These are phyloP conservation scores for Drosophila macrospina DNA, from an alignment of 2,888 invertebrate genomes.

Conservation along the genomic window DNA sequence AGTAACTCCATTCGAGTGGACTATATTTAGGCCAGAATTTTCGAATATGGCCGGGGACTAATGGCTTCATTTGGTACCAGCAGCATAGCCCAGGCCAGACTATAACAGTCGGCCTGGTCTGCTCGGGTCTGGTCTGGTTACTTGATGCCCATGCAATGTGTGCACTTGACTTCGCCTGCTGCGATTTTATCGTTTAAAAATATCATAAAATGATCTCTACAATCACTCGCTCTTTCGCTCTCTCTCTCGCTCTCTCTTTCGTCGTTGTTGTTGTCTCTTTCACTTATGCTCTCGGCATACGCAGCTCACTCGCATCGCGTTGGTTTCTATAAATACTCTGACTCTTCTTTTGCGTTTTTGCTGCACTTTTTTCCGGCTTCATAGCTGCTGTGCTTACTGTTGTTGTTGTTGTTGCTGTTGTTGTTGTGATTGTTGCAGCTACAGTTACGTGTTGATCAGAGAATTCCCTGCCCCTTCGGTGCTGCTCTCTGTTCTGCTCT, in stretches of 20 bases:
- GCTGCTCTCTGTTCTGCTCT: background rate
- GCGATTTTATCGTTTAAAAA: constrained; percentile 75
- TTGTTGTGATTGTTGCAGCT: constrained; percentile 51
- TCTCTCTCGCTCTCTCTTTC: constrained; percentile 17
- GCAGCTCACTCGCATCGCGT: constrained; percentile 57
- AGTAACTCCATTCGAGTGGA: constrained; percentile 53
- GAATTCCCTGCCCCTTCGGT: constrained; percentile 4
- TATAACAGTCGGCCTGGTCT: background rate
- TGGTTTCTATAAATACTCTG: constrained; percentile 70
- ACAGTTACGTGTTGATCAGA: constrained; percentile 62
- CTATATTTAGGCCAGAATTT: constrained; percentile 70
- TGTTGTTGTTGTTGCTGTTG: too few species aligned
- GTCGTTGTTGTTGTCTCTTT: constrained; percentile 30
- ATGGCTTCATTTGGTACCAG: constrained; percentile 73
- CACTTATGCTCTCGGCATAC: background rate
- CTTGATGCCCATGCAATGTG: constrained; percentile 72
- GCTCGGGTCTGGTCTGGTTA: constrained; percentile 51
- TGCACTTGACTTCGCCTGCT: constrained; percentile 78
- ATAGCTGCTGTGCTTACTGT: constrained; percentile 6
- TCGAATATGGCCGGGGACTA: constrained; percentile 50
- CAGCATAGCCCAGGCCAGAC: constrained; percentile 5
- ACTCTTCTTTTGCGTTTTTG: constrained; percentile 19
- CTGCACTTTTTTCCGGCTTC: constrained; percentile 56
- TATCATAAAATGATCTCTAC: constrained; percentile 64
- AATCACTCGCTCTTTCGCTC: constrained; percentile 20